Evolutionary conservation across 2,888 invertebrate species (phyloP), one percentile per base, ranked within the genome.

Genomic region (Lysandra bellargus): DNA sequence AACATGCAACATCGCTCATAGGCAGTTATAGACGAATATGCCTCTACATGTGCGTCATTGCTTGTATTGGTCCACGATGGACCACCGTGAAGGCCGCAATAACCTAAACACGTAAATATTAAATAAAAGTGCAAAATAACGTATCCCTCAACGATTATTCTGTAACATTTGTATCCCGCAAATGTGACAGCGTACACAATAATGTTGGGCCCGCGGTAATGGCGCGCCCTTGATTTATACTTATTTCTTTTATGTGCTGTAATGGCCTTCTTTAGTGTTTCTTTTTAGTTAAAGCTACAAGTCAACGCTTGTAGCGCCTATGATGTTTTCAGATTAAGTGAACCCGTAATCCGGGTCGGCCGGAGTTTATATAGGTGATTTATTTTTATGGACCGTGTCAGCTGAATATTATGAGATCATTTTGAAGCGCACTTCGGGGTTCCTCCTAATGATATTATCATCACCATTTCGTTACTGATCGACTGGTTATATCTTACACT

Each of bases 171-270:
- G 86, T 86, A 87, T 90, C 87, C 86, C 84, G 88, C 88, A 90
- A 91, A 92, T 90, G 90, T 91, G 91, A 90, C 89, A 89, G 89
- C 87, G 89, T 84, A 87, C 86, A 92, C 90, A 92, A 92, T 91
- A 92, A 91, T 88, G 89, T 86, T 87, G 86, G 87, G 85, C 88
- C 85, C 85, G 86, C 87, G 84, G 88, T 92, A 93, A 94, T 92
- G 90, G 92, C 87, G 86, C 91, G 86, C 85, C 86, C 89, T 92
- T 91, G 92, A 93, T 93, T 93, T 93, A 93, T 92, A 90, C 90
- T 89, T 90, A 89, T 92, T 92, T 91, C 91, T 92, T 93, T 93
- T 93, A 92, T 93, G 91, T 89, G 86, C 88, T 89, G 85, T 88
- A 92, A 92, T 92, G 88, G 89, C 87, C 91, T 90, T 90, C 88